These are phyloP conservation scores for Chlorodrepanis virens DNA, from an alignment of 2,113 vertebrate genomes.

Conservation along the genomic window DNA sequence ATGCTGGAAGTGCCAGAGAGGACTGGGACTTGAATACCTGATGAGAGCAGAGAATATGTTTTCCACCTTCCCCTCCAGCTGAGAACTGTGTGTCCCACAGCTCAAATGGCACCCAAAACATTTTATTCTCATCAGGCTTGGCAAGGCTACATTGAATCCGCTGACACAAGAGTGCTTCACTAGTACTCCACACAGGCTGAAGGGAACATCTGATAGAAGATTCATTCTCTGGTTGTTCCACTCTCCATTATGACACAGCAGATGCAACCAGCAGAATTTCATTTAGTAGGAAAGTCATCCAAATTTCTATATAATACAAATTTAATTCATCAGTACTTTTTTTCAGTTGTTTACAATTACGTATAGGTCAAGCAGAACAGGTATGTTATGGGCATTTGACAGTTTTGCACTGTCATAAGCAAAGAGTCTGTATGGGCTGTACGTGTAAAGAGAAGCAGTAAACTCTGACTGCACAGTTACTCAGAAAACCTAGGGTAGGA, in stretches of 20 bases:
- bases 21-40: neutral
- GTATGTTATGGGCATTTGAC: neutral
- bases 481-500: neutral
- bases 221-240: neutral
- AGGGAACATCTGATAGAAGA: neutral
- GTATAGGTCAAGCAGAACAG: neutral
- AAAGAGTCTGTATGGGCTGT: neutral
- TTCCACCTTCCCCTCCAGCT: neutral
- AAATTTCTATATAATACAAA: neutral
- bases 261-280: neutral
- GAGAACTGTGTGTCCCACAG: neutral
- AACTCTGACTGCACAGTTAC: neutral
- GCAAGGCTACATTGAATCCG: neutral
- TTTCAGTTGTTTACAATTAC: neutral
- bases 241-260: neutral
- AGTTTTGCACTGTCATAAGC: neutral
- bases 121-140: neutral
- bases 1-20: neutral
- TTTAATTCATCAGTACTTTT: neutral
- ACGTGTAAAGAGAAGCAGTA: neutral
- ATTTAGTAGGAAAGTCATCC: neutral
- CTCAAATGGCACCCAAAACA: neutral
- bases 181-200: neutral
- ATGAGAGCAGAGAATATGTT: neutral
- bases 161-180: accelerated